Percentiles rank a stretch among this genome's conserved stretches.
phyloP scores from a whole-genome alignment of 2,113 vertebrate genomes.

The Ceuthmochares aereus region DNA sequence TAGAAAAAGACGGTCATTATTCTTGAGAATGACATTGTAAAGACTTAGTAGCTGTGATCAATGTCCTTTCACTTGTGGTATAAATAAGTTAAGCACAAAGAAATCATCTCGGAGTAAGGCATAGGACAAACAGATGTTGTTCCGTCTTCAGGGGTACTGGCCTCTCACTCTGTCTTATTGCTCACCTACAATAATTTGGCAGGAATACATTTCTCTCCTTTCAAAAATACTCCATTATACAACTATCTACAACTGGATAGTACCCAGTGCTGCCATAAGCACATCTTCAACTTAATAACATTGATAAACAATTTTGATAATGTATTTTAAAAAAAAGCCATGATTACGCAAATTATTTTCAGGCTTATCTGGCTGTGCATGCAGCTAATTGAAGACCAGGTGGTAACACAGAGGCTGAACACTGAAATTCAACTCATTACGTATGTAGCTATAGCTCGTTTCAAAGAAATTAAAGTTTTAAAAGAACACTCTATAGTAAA shows the following conservation, averaged over 20 bases:
- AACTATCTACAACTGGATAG: conserved; percentile 52
- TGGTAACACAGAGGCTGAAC: conserved; percentile 4
- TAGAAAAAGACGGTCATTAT: conserved; percentile 65
- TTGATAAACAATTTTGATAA: background rate
- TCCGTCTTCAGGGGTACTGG: conserved; percentile 55
- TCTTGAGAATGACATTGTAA: conserved; percentile 43
- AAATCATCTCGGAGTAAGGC: conserved; percentile 67
- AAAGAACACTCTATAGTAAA: conserved; percentile 48
- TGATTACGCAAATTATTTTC: conserved; percentile 15
- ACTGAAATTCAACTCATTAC: conserved; percentile 19
- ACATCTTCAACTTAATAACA: background rate
- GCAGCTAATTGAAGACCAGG: background rate
- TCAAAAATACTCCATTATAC: conserved; percentile 53
- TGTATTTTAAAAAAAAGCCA: background rate
- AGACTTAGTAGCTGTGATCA: conserved; percentile 55
- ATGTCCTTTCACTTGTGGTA: conserved; percentile 24
- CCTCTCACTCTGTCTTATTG: conserved; percentile 71
- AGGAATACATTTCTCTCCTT: conserved; percentile 8
- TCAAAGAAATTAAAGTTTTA: conserved; percentile 32
- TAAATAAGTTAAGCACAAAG: conserved; percentile 52
- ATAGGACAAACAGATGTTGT: conserved; percentile 72
- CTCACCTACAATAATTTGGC: conserved; percentile 58
- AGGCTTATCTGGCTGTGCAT: background rate
- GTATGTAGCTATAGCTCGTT: conserved; percentile 4
- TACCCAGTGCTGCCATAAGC: background rate